These are phyloP conservation scores for Campoplex capitator DNA, from an alignment of 2,888 invertebrate genomes.

Conservation along the genomic window DNA sequence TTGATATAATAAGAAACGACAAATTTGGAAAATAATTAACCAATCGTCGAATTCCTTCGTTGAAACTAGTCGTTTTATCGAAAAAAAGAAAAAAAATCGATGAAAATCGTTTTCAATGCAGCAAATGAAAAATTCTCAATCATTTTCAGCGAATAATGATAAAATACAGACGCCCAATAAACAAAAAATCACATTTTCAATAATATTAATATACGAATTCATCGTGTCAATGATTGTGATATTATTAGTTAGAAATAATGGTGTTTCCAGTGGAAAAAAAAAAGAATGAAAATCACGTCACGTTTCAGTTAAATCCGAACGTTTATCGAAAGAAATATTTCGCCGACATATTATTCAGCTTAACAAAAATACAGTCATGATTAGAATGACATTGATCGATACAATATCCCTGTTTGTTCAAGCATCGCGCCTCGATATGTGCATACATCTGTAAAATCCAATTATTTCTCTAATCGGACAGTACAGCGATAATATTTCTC, in stretches of 20 bases:
- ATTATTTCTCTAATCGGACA: constrained; percentile 37
- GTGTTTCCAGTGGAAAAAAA: background rate
- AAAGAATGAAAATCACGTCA: background rate
- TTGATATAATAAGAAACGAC: background rate
- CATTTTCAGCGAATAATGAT: no score
- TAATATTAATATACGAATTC: background rate
- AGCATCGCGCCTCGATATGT: constrained; percentile 16
- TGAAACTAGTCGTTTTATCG: background rate
- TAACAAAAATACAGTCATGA: constrained; percentile 9
- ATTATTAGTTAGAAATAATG: background rate
- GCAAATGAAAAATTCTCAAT: no score
- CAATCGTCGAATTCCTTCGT: background rate
- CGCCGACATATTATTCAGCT: background rate
- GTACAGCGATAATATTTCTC: constrained; percentile 2
- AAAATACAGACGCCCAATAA: no score
- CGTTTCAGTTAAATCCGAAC: background rate
- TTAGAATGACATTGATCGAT: constrained; percentile 47
- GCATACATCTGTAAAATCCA: constrained; percentile 42
- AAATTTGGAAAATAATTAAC: background rate
- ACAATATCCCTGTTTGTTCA: constrained; percentile 36
- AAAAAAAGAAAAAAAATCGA: background rate
- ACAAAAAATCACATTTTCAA: background rate
- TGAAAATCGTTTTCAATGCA: background rate
- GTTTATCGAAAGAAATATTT: background rate
- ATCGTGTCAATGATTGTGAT: background rate